A percentile compares a stretch with the other conserved stretches of the same genome.
phyloP scores from a whole-genome alignment of 2,113 vertebrate species.

The Falcunculus frontatus region DNA sequence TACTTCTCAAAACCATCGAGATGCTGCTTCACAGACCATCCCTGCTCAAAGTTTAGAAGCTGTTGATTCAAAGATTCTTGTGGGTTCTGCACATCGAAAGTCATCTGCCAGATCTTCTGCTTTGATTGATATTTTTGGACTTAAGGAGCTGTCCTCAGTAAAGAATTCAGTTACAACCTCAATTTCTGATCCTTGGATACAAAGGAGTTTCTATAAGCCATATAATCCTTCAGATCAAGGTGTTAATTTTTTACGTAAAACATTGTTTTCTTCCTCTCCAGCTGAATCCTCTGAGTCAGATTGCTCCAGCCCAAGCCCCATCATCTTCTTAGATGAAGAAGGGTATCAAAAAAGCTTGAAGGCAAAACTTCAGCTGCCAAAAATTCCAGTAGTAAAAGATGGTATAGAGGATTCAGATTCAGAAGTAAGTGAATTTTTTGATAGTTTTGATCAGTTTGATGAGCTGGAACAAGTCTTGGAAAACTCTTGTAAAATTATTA shows the following conservation, averaged over 20 bases:
- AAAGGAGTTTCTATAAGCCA: constrained; percentile 83
- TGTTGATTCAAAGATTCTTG: constrained; percentile 72
- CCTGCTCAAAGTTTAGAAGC: constrained; percentile 75
- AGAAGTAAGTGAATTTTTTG: constrained; percentile 98
- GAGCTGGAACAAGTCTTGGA: constrained; percentile 85
- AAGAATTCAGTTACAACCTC: constrained; percentile 78
- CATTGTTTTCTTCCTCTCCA: constrained; percentile 71
- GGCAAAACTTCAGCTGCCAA: constrained; percentile 92
- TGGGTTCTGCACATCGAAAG: constrained; percentile 74
- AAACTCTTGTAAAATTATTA: constrained; percentile 49
- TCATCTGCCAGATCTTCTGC: constrained; percentile 64
- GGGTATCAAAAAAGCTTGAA: constrained; percentile 95
- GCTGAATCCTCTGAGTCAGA: constrained; percentile 93
- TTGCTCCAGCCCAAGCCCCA: constrained; percentile 94
- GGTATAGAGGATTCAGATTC: constrained; percentile 96
- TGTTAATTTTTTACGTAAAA: constrained; percentile 58
- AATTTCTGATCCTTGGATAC: constrained; percentile 78
- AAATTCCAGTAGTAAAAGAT: constrained; percentile 90
- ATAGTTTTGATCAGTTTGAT: constrained; percentile 97
- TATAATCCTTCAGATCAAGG: constrained; percentile 67
- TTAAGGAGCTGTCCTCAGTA: constrained; percentile 73
- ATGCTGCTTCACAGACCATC: constrained; percentile 86
- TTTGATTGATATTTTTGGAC: constrained; percentile 59
- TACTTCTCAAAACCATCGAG: constrained; percentile 75
- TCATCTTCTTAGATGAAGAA: constrained; percentile 97